Conservation (phyloP, 2,113 vertebrate species). For the Psammodynastes pulverulentus region DNA sequence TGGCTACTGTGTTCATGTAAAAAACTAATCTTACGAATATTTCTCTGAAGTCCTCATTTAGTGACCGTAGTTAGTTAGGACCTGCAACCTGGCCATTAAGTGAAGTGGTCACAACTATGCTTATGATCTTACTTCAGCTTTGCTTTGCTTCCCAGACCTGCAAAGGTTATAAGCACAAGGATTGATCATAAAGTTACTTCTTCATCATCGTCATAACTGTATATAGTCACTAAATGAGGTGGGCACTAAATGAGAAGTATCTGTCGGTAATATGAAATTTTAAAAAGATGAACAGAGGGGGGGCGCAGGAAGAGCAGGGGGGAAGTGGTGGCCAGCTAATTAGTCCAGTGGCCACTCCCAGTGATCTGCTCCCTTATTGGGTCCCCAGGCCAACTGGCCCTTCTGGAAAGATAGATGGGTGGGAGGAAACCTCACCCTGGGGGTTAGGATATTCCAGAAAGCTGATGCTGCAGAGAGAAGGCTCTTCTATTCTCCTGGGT, state of each 20-base stretch:
- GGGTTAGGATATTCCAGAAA: not conserved
- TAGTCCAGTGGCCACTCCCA: not conserved
- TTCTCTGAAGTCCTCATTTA: not conserved
- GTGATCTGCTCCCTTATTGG: not conserved
- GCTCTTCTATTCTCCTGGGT: not conserved
- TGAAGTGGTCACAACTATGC: not conserved
- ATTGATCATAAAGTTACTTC: not conserved
- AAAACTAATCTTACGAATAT: not conserved
- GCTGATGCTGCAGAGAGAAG: not conserved
- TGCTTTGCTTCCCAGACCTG: not conserved
- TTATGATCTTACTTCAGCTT: not conserved
- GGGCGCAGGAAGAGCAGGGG: not conserved
- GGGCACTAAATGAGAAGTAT: not conserved
- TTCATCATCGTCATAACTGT: not conserved
- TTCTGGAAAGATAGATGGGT: not conserved
- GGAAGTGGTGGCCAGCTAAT: not conserved
- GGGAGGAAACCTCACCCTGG: not conserved
- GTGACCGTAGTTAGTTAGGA: not conserved
- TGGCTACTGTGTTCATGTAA: not conserved
- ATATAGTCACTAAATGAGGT: not conserved
- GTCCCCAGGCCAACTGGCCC: not conserved
- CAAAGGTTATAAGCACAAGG: not conserved
- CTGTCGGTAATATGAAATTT: not conserved
- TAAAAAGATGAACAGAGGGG: not conserved
- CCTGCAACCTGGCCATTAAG: not conserved